Conservation (phyloP, 1,140 invertebrate species). For the Diploscapter pachys region DNA sequence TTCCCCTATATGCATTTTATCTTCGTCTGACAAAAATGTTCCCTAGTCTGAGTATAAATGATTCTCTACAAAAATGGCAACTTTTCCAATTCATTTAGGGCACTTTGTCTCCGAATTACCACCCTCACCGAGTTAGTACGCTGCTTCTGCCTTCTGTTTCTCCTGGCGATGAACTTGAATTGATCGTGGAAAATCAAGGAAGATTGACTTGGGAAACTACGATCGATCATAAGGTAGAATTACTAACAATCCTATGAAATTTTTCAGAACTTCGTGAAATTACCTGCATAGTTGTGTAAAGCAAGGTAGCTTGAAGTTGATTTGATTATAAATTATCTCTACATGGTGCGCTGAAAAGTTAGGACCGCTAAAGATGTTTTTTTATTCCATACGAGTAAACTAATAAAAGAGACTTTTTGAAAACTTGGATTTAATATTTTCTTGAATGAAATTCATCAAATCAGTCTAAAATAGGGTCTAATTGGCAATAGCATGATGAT, state of each 20-base stretch:
- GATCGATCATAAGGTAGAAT: constrained; percentile 16
- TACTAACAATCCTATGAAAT: neutral
- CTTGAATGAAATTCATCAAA: no score
- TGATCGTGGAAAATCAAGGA: constrained; percentile 27
- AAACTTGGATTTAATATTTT: no score
- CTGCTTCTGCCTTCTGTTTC: neutral
- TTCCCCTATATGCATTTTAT: neutral
- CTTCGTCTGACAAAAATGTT: neutral
- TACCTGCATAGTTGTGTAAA: no score
- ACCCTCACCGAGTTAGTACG: neutral
- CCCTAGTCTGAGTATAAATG: neutral
- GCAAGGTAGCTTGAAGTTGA: no score
- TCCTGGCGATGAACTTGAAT: constrained; percentile 6
- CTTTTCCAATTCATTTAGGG: neutral
- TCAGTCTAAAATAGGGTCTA: no score
- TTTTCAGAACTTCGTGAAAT: no score
- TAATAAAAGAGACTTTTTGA: no score
- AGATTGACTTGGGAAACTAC: constrained; percentile 21
- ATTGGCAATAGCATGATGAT: no score
- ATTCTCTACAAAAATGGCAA: neutral
- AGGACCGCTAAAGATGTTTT: no score
- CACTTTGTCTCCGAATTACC: constrained; percentile 10
- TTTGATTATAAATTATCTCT: no score
- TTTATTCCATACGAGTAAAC: no score
- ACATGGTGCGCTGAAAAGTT: no score